Conservation (phyloP, 2,888 invertebrate species). For the Ornithoptera priamus region DNA sequence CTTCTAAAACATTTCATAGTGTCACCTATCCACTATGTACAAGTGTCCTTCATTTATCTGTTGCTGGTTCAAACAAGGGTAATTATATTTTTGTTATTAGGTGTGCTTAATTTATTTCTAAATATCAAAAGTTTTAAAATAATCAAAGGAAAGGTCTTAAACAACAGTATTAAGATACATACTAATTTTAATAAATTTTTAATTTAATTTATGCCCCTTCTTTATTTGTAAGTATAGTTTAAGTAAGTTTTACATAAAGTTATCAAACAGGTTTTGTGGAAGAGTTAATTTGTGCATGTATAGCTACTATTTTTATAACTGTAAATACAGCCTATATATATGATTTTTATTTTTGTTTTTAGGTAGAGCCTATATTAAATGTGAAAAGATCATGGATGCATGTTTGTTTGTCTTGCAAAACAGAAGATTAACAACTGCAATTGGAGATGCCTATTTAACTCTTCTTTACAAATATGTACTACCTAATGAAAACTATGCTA, state of each 20-base stretch:
- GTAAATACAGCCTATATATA: not conserved
- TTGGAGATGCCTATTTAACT: conserved; percentile 77
- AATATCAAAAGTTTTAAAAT: too few relatives aligned
- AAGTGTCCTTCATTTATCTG: conserved; percentile 61
- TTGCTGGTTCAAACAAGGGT: conserved; percentile 73
- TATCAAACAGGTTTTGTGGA: too few relatives aligned
- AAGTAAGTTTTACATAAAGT: too few relatives aligned
- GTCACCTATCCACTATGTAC: conserved; percentile 56
- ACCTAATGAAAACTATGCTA: conserved; percentile 71
- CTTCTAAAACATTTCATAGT: conserved; percentile 65
- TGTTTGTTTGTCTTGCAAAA: conserved; percentile 63
- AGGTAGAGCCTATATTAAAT: conserved; percentile 63
- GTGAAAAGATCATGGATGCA: conserved; percentile 60
- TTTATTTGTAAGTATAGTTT: too few relatives aligned
- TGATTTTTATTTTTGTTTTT: conserved; percentile 33
- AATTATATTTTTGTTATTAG: conserved; percentile 30
- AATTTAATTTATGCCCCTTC: too few relatives aligned
- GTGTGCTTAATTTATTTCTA: not conserved
- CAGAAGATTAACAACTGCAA: conserved; percentile 49
- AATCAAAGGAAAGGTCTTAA: too few relatives aligned
- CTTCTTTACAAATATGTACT: conserved; percentile 79
- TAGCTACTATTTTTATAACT: not conserved
- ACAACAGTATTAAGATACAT: too few relatives aligned
- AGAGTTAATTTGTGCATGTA: not conserved
- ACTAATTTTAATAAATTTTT: too few relatives aligned